Base-by-base conservation (phyloP, 2,888 invertebrate genomes). In the Germaria angustata region DNA sequence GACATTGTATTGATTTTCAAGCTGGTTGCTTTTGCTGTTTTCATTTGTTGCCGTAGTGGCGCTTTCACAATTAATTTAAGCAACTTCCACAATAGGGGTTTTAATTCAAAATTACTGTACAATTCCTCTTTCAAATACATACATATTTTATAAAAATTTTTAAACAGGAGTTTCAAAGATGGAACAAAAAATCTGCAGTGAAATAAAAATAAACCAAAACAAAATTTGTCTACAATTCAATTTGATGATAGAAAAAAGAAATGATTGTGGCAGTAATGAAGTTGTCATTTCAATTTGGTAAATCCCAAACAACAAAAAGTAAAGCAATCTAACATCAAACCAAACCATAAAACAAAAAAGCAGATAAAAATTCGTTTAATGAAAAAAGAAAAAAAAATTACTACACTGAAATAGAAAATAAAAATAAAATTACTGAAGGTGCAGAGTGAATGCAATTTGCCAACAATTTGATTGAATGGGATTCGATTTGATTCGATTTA, bases 401-500 rank as follows among this genome's bases (percentile, higher is more conserved):
- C 32, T 28, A 51, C 41, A 63, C 17, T 39, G n/a, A 41, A 28
- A 57, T 5, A 11, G 22, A 22, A 34, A 41, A 49, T 15, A 57
- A 28, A 39, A 75, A 15, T 3, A 39, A 28, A 15, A 53, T 39
- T 8, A 17, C 24, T 53, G 36, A 61, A 53, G 46, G 49, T 41
- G 59, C 69, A 63, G 34, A 63, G 49, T 76, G 82, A 79, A 79
- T 82, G 82, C 75, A 82, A 79, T 79, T 82, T 82, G 79, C 75
- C 82, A 79, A 82, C 84, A 84, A 78, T 84, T 81, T 81, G 80
- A 81, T 80, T 84, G 77, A 78, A 84, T 78, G 73, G 80, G 73
- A 84, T 83, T 83, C 80, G 80, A 80, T 80, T 80, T 80, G 77
- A 80, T 80, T 80, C 80, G 84, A 84, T 80, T 84, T 82, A 75